Evolutionary conservation across 2,888 invertebrate species (phyloP).

Genomic region (Pyrocoelia pectoralis): DNA sequence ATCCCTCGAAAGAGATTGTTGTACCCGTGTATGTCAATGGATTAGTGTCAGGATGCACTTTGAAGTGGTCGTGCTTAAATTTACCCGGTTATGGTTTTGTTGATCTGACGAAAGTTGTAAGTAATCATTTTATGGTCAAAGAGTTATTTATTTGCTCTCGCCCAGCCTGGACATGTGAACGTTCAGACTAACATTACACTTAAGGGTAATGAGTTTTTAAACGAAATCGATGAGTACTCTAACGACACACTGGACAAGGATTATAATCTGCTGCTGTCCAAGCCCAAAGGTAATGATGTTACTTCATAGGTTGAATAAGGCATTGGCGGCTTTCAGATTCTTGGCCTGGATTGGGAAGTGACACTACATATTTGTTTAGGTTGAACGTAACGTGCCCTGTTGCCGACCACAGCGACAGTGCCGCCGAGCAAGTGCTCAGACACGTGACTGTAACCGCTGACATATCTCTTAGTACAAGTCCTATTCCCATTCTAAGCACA

Average conservation of each 20-base stretch:
- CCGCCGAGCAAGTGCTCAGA: not conserved
- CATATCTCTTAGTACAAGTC: constrained; percentile 11
- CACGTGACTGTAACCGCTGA: constrained; percentile 15
- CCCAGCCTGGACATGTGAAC: constrained; percentile 22
- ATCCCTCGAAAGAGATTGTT: constrained; percentile 22
- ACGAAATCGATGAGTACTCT: constrained; percentile 29
- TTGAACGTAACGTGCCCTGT: constrained; percentile 26
- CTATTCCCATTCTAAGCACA: not conserved
- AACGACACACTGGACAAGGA: constrained; percentile 17
- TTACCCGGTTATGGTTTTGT: constrained; percentile 7
- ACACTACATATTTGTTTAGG: constrained; percentile 23
- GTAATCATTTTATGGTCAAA: not conserved
- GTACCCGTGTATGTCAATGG: constrained; percentile 20
- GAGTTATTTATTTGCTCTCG: not conserved
- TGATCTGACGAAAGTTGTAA: constrained; percentile 12
- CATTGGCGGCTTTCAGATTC: constrained; percentile 2
- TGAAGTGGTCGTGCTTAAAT: constrained; percentile 21
- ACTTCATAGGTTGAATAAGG: not conserved
- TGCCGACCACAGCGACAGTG: constrained; percentile 1
- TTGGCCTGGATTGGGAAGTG: constrained; percentile 19
- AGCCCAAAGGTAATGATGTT: constrained; percentile 10
- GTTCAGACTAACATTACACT: constrained; percentile 15
- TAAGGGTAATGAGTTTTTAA: constrained; percentile 24
- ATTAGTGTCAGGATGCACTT: constrained; percentile 19
- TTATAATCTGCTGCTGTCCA: constrained; percentile 22